phyloP scores from a whole-genome alignment of 2,888 invertebrate genomes.

The Epinotia demarniana region DNA sequence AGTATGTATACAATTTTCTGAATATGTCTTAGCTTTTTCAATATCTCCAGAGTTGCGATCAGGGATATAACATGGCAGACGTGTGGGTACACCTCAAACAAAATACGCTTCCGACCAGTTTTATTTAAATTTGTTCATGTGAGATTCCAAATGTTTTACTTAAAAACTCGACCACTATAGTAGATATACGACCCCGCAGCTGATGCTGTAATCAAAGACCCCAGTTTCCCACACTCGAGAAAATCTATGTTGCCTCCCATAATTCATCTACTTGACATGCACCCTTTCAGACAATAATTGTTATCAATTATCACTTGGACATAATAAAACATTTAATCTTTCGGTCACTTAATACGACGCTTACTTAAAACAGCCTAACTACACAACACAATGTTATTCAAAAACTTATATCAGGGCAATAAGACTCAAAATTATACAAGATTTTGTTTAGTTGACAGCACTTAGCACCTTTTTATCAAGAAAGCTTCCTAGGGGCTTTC shows the following conservation, averaged over 20 bases:
- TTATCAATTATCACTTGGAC: constrained; percentile 46
- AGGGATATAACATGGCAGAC: too few species aligned
- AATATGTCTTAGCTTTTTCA: too few species aligned
- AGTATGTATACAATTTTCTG: too few species aligned
- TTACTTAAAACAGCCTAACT: constrained; percentile 48
- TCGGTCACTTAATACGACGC: constrained; percentile 49
- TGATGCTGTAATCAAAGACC: not conserved
- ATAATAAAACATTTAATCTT: constrained; percentile 50
- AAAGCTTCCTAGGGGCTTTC: constrained; percentile 59
- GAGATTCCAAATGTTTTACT: too few species aligned
- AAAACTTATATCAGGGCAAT: not conserved
- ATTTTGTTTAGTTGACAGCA: not conserved
- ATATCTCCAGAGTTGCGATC: too few species aligned
- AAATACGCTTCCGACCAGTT: too few species aligned
- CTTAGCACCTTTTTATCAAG: not conserved
- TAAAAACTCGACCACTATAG: too few species aligned
- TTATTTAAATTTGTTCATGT: too few species aligned
- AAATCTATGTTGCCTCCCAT: not conserved
- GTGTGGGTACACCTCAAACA: too few species aligned
- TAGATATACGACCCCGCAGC: not conserved
- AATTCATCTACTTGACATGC: not conserved
- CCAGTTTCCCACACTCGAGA: not conserved
- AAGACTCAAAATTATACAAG: not conserved
- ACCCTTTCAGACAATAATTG: constrained; percentile 2
- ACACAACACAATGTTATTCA: not conserved